Evolutionary conservation across 2,888 invertebrate species (phyloP), one percentile per base, ranked within the genome.

Genomic region (Phaonia tiefii): DNA sequence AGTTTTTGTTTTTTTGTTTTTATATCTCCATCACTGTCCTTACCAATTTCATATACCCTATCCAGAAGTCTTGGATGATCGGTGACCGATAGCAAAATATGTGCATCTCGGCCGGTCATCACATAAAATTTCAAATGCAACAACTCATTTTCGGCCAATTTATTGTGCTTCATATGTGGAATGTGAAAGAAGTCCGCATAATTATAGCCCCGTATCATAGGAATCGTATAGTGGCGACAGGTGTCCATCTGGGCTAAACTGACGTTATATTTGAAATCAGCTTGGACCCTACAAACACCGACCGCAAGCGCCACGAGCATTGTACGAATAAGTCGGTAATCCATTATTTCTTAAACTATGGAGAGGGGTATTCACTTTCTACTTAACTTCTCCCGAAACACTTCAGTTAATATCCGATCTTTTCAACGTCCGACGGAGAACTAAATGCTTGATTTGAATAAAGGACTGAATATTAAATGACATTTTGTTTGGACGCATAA

Each of bases 1-100:
- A 26, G 37, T 37, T 15, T 8, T 17, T 51, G 3, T 13, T 17
- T 4, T 25, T 26, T 8, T 7, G 15, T 15, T n/a, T n/a, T n/a
- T n/a, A n/a, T n/a, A n/a, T n/a, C n/a, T n/a, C n/a, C n/a, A n/a
- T n/a, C 1, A 20, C 15, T 39, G n/a, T 63, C 58, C 84, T 84
- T 74, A 89, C 90, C 95, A 58, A 95, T 93, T 91, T 95, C 95
- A 88, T 95, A 95, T 0, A 94, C 94, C 0, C 93, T 91, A 85
- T 93, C 94, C 0, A 78, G 84, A 1, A 86, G 80, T 0, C 89
- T 86, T 0, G 94, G 92, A 4, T 86, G 87, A 0, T 90, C 87
- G 0, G 91, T 91, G 0, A 93, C 91, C 0, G 95, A 93, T 8
- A 95, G 88, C 22, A 95, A 88, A 56, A 95, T 94, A 85, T 95